Percentiles rank a stretch among this genome's conserved stretches.
phyloP scores from a whole-genome alignment of 2,113 vertebrate genomes.

The Axis porcinus region DNA sequence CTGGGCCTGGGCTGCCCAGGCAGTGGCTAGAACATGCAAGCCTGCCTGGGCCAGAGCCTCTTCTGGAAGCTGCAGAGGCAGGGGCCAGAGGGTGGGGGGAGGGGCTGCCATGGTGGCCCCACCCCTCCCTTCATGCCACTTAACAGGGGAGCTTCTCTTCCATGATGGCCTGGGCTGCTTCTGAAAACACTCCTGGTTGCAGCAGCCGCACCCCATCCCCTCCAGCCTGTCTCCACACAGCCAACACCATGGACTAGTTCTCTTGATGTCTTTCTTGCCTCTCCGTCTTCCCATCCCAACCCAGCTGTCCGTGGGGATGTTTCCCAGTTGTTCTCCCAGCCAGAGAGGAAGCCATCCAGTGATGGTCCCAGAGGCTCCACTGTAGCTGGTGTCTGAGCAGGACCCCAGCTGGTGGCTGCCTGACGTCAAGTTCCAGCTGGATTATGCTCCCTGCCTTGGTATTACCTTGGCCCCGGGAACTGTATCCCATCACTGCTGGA shows the following conservation, averaged over 20 bases:
- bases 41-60: neutral
- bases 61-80: neutral
- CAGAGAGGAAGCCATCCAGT: neutral
- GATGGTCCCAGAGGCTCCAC: neutral
- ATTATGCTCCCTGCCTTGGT: neutral
- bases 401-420: neutral
- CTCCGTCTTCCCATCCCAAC: neutral
- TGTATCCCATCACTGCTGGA: too few species aligned
- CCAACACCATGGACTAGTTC: neutral
- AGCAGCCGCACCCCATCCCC: neutral
- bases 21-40: neutral
- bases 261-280: neutral
- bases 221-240: neutral
- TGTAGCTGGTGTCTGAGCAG: neutral
- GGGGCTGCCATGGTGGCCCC: neutral
- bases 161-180: neutral
- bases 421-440: neutral
- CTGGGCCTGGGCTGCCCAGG: rapidly evolving
- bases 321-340: too few species aligned
- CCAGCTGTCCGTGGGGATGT: neutral
- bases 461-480: neutral
- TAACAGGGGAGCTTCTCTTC: neutral
- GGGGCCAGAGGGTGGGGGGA: neutral
- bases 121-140: neutral
- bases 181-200: neutral